Evolutionary conservation across 1,140 invertebrate genomes (phyloP).

Genomic region (Zaprionus ghesquierei): DNA sequence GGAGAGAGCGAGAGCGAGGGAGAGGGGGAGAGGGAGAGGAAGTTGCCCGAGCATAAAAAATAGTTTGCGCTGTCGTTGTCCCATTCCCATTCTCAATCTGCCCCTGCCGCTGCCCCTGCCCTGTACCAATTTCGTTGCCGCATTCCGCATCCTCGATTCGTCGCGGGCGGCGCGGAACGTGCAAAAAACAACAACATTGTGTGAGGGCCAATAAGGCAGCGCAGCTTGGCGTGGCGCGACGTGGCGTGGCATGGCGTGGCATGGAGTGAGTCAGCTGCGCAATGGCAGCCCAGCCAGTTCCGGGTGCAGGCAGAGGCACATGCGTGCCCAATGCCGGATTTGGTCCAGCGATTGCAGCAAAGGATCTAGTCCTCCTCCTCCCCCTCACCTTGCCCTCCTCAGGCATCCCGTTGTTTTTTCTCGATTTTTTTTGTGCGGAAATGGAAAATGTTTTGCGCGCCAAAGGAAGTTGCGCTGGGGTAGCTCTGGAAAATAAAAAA

Average conservation of each 20-base stretch:
- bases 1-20: background rate
- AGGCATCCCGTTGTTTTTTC: background rate
- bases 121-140: too few species aligned
- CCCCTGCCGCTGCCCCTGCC: background rate
- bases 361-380: background rate
- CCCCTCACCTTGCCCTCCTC: background rate
- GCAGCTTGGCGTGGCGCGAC: constrained; percentile 5
- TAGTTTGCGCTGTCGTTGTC: constrained; percentile 31
- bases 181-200: constrained; percentile 69
- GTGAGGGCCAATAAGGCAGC: constrained; percentile 10
- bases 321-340: constrained; percentile 37
- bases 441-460: background rate
- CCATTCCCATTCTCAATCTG: background rate
- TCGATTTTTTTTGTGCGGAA: constrained; percentile 14
- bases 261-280: constrained; percentile 6
- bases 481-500: too few species aligned
- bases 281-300: constrained; percentile 21
- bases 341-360: constrained; percentile 6
- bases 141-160: constrained; percentile 47
- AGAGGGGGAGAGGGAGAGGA: constrained; percentile 16
- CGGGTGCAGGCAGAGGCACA: constrained; percentile 17
- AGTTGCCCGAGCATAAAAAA: constrained; percentile 50
- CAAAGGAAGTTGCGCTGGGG: too few species aligned
- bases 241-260: background rate
- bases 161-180: constrained; percentile 63